Percentiles rank a stretch among this genome's conserved stretches.
phyloP scores from a whole-genome alignment of 2,113 vertebrate species.

The Uria lomvia region DNA sequence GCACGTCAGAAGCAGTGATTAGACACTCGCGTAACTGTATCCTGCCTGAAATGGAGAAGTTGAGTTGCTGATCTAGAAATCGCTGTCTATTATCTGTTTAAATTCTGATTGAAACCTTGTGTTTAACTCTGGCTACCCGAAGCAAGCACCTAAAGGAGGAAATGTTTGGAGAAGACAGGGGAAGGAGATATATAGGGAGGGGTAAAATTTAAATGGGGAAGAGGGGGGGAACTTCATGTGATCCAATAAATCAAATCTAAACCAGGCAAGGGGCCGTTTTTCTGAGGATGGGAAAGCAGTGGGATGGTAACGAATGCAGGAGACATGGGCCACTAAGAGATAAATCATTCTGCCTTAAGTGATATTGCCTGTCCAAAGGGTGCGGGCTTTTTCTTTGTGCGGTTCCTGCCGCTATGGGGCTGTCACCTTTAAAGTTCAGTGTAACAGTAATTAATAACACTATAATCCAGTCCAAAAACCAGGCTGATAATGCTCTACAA shows the following conservation, averaged over 20 bases:
- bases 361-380: not conserved
- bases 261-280: not conserved
- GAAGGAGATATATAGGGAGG: not conserved
- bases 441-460: not conserved
- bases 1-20: not conserved
- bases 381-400: not conserved
- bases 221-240: not conserved
- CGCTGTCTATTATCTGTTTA: fast-evolving
- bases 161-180: not conserved
- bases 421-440: not conserved
- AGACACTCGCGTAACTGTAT: fast-evolving
- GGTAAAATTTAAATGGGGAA: not conserved
- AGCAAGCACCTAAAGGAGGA: not conserved
- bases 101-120: not conserved
- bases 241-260: not conserved
- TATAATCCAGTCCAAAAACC: not conserved
- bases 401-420: not conserved
- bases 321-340: not conserved
- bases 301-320: not conserved
- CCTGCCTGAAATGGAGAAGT: not conserved
- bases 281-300: not conserved
- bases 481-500: not conserved
- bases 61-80: not conserved
- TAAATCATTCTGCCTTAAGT: not conserved
- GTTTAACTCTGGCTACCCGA: not conserved